A percentile compares a stretch with the other conserved stretches of the same genome.
These are phyloP conservation scores for Pandion haliaetus DNA, from an alignment of 2,113 vertebrate genomes.

Conservation along the genomic window DNA sequence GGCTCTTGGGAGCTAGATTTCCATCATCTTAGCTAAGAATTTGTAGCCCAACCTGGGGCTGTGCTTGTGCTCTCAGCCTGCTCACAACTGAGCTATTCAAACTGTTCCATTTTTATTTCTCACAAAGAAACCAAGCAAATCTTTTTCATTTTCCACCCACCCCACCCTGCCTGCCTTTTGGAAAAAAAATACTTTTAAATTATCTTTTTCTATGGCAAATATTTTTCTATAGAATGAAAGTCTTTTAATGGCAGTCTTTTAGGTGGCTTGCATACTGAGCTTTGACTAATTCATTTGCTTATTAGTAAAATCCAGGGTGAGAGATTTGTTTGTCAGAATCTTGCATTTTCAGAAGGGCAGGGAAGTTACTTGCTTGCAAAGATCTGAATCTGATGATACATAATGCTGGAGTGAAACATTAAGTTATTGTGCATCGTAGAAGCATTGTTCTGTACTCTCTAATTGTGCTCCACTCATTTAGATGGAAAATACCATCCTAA, in stretches of 20 bases:
- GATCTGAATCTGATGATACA: neutral
- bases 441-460: neutral
- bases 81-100: neutral
- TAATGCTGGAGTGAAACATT: neutral
- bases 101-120: neutral
- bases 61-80: neutral
- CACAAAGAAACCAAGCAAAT: neutral
- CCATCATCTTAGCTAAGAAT: neutral
- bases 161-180: accelerated
- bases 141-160: too few species aligned
- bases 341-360: neutral
- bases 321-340: neutral
- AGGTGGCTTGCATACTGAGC: neutral
- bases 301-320: neutral
- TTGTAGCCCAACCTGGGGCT: neutral
- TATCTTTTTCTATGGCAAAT: neutral
- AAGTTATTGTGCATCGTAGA: neutral
- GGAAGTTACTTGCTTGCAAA: neutral
- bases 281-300: neutral
- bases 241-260: neutral
- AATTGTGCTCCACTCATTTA: neutral
- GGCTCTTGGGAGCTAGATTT: neutral
- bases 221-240: neutral
- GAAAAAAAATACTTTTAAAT: neutral
- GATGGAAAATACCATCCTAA: neutral